Evolutionary conservation across 2,888 invertebrate species (phyloP).

Genomic region (Diadegma fenestrale): DNA sequence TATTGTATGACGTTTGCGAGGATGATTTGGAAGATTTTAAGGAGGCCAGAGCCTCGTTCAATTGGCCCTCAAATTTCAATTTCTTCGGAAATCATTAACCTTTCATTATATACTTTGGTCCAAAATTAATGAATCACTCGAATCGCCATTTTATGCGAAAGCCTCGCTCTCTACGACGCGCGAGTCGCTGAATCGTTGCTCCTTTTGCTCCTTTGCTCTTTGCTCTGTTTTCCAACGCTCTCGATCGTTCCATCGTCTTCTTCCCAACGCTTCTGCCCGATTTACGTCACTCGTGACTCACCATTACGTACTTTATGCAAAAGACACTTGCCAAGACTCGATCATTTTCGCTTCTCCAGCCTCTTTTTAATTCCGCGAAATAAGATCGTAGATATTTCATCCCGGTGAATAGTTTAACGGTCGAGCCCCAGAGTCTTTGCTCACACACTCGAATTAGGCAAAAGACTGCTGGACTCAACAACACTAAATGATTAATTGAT

Average conservation of each 20-base stretch:
- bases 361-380: slow-evolving; percentile 58
- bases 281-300: slow-evolving; percentile 71
- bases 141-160: neutral
- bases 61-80: neutral
- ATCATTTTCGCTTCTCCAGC: slow-evolving; percentile 38
- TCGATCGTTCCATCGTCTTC: slow-evolving; percentile 54
- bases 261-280: slow-evolving; percentile 26
- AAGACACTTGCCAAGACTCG: slow-evolving; percentile 6
- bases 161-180: neutral
- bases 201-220: slow-evolving; percentile 61
- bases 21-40: too few species aligned
- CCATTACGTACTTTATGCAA: slow-evolving; percentile 65
- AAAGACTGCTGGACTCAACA: neutral
- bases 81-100: neutral
- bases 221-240: slow-evolving; percentile 61
- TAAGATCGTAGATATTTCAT: slow-evolving; percentile 51
- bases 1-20: neutral
- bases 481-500: neutral
- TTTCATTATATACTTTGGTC: neutral
- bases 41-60: too few species aligned
- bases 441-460: neutral
- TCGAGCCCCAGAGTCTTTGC: neutral
- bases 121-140: neutral
- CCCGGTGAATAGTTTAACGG: slow-evolving; percentile 11
- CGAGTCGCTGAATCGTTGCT: slow-evolving; percentile 57